phyloP scores from a whole-genome alignment of 2,113 vertebrate species.

The Nothocercus julius region DNA sequence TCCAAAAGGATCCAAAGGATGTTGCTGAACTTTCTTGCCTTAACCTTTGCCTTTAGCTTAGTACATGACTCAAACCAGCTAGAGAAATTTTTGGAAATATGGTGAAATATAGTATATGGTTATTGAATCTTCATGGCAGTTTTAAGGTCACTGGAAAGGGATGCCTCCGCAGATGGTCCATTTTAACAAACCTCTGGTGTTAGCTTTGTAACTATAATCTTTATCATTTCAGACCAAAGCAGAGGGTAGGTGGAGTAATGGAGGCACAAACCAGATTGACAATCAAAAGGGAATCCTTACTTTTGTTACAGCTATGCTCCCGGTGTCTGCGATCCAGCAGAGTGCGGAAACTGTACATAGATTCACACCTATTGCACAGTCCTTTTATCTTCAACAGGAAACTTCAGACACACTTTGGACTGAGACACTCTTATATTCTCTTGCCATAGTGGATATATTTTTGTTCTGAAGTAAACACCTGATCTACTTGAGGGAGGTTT shows the following conservation, averaged over 20 bases:
- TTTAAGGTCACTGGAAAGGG: background rate
- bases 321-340: slow-evolving; percentile 25
- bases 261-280: background rate
- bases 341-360: slow-evolving; percentile 4
- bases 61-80: background rate
- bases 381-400: slow-evolving; percentile 45
- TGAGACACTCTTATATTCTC: background rate
- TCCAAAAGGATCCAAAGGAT: background rate
- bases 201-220: background rate
- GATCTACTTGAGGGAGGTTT: background rate
- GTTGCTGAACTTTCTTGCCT: background rate
- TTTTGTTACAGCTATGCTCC: background rate
- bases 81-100: background rate
- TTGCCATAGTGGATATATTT: background rate
- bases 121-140: background rate
- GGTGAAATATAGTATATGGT: background rate
- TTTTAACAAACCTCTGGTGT: background rate
- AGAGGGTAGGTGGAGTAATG: background rate
- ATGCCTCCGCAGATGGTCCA: background rate
- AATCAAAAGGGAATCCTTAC: background rate
- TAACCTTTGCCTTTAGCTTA: background rate
- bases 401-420: slow-evolving; percentile 25
- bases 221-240: background rate
- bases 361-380: background rate
- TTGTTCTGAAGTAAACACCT: background rate